Conservation (phyloP, 2,113 vertebrate genomes). For the Chlorocebus sabaeus region DNA sequence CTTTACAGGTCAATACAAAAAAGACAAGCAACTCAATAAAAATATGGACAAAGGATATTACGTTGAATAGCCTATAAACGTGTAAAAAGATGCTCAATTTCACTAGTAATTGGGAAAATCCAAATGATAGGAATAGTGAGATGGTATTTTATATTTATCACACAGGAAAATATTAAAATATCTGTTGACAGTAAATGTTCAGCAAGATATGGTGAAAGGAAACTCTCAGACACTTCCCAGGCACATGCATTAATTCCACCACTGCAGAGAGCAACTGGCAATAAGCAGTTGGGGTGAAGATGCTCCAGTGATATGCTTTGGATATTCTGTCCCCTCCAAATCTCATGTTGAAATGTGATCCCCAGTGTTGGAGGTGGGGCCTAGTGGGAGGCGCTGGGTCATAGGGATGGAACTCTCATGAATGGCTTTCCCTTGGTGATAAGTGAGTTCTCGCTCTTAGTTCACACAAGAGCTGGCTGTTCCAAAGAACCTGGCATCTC, state of each 20-base stretch:
- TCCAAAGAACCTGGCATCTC: too few relatives aligned
- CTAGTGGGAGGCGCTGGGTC: too few relatives aligned
- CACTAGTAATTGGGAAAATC: background rate
- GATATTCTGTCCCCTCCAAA: too few relatives aligned
- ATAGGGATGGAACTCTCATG: too few relatives aligned
- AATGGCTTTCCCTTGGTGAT: too few relatives aligned
- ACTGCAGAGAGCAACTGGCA: background rate
- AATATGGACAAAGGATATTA: background rate
- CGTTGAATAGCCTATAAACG: background rate
- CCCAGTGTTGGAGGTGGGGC: too few relatives aligned
- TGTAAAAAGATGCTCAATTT: background rate
- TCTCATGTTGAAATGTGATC: too few relatives aligned
- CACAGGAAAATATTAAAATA: background rate
- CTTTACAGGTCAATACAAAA: background rate
- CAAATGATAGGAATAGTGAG: background rate
- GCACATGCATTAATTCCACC: background rate
- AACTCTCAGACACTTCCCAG: fast-evolving
- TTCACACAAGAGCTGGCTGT: too few relatives aligned
- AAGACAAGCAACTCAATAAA: background rate
- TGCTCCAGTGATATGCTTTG: too few relatives aligned
- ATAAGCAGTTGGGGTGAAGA: background rate
- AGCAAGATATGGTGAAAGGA: background rate
- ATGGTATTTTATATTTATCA: background rate
- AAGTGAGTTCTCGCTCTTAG: too few relatives aligned
- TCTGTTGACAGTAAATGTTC: background rate